Evolutionary conservation across 2,113 vertebrate genomes (phyloP), one percentile per base, ranked within the genome.

Genomic region (Castor canadensis): DNA sequence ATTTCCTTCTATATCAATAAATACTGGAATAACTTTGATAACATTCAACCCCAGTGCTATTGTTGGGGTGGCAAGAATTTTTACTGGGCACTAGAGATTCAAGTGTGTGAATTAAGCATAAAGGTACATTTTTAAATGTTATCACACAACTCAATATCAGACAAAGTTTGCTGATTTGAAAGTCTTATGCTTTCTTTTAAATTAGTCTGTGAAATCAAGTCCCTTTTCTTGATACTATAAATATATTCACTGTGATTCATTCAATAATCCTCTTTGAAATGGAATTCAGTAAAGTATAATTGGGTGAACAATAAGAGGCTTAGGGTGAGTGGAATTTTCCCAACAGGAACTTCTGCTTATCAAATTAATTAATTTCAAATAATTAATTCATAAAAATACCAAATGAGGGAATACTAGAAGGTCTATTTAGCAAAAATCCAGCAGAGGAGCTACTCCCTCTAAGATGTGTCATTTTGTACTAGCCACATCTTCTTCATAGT

Each of bases 351-450:
- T 30, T 58, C 45, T 86, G 38, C 69, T 87, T 93, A 58, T 43
- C 81, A 82, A 76, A 64, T 73, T 9, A 83, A 82, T 71, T 71
- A 40, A 38, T 28, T 76, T 95, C 43, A 88, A 45, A 76, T 95
- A 67, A 96, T 71, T 5, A 81, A 52, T n/a, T 86, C 13, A 85
- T 40, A 38, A 3, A 80, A 35, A 56, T 81, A 47, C 30, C 35
- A 92, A 20, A 35, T 52, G 17, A 64, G 69, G 75, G 11, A 49
- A 32, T 22, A 75, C 1, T 26, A 95, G 24, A 79, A 80, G 22
- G 5, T 81, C 58, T 89, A 81, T 72, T 16, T 43, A 87, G 24
- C 71, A 64, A 73, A 79, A 94, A 35, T 79, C 62, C 12, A 87
- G 17, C 38, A 79, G 28, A 79, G 7, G 22, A 91, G 38, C n/a